Base-by-base conservation (phyloP, 2,797 vertebrate species). In the Microctenopoma stevenorrisi region DNA sequence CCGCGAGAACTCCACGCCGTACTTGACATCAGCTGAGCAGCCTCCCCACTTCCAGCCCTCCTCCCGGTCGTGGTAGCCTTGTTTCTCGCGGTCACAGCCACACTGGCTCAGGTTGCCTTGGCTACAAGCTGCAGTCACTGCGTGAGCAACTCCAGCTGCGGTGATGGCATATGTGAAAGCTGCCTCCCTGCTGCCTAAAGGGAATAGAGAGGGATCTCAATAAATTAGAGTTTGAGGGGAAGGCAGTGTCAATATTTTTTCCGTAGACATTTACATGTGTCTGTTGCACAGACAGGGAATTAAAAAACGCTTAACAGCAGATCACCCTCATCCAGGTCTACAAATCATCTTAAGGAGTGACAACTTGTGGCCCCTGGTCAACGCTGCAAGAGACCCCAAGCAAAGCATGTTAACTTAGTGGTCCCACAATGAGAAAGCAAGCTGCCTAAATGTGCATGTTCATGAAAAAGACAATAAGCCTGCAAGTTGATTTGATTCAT, bases 11-110 rank as follows among this genome's bases (percentile, higher is more conserved):
- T 99, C 97, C 65, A 99, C 95, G 72, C 98, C 98, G 2, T 99
- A 99, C 91, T 96, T 96, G 76, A 99, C 95, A 50, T 99, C 97
- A 0, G 97, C 97, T 0, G 98, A 99, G 92, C 98, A 99, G 91
- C 98, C 98, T 44, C 98, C 98, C 98, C 98, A 99, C 89, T 97
- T 98, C 98, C 98, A 99, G 92, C 98, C 97, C 84, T 98, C 96
- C 52, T 97, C 96, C 68, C 95, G 96, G 92, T 96, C 96, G 78
- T 98, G 97, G 94, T 96, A 98, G 78, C 98, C 98, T 88, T 99
- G 97, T 91, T 99, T 99, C 87, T 98, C 97, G 0, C 96, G 94
- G 94, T 99, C 98, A 38, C 98, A 99, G 84, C 98, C 97, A 2
- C 98, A 99, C 89, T 98, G 97, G 91, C 96, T 99, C 83, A 99